A percentile compares a stretch with the other conserved stretches of the same genome.
These are phyloP conservation scores for Ichneumoninae sp. DNA, from an alignment of 2,888 invertebrate species.

Conservation along the genomic window DNA sequence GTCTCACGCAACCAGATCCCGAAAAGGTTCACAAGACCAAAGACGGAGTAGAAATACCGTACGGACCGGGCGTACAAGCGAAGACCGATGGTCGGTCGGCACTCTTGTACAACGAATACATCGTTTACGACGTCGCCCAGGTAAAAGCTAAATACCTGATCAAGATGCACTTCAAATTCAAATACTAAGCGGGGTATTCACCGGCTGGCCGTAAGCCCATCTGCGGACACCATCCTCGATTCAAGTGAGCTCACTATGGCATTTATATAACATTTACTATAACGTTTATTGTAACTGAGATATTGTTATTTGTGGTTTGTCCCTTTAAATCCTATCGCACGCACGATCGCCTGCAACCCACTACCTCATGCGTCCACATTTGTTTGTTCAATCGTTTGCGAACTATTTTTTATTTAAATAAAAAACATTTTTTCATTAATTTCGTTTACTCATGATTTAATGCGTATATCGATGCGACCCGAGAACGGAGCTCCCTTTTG, in stretches of 20 bases:
- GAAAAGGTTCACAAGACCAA: slow-evolving; percentile 85
- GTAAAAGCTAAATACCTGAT: slow-evolving; percentile 95
- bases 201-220: background rate
- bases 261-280: background rate
- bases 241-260: background rate
- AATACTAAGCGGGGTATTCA: slow-evolving; percentile 83
- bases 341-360: background rate
- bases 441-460: background rate
- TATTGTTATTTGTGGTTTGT: slow-evolving; percentile 1
- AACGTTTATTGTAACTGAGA: background rate
- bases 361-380: background rate
- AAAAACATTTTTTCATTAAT: background rate
- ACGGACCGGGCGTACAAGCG: slow-evolving; percentile 88
- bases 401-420: background rate
- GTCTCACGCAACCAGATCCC: slow-evolving; percentile 94
- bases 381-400: background rate
- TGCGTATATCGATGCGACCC: background rate
- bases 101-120: slow-evolving; percentile 96
- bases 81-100: slow-evolving; percentile 83
- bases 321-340: background rate
- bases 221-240: slow-evolving; percentile 22
- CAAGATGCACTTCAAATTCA: slow-evolving; percentile 94
- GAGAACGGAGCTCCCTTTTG: background rate
- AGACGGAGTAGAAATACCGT: slow-evolving; percentile 92
- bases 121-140: slow-evolving; percentile 98